Evolutionary conservation across 2,888 invertebrate genomes (phyloP).

Genomic region (Heliconius cydno): DNA sequence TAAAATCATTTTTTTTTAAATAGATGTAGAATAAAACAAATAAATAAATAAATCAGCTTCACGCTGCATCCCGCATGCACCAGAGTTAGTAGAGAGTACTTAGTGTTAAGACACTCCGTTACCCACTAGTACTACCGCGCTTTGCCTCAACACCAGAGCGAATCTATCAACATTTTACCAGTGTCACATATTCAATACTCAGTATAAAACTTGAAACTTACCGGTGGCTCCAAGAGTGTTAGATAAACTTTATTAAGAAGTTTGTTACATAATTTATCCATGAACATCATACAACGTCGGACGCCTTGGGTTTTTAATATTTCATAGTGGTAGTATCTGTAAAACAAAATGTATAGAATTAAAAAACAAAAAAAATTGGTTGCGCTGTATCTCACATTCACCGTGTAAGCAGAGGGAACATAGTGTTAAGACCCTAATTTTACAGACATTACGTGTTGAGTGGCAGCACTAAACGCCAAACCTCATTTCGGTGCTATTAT

Average conservation of each 20-base stretch:
- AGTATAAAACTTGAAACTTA: constrained; percentile 6
- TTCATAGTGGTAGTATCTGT: constrained; percentile 93
- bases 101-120: too few relatives aligned
- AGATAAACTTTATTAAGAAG: constrained; percentile 88
- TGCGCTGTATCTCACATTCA: background rate
- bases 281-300: constrained; percentile 90
- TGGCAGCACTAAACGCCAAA: too few relatives aligned
- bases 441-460: background rate
- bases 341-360: constrained; percentile 34
- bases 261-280: constrained; percentile 88
- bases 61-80: too few relatives aligned
- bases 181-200: background rate
- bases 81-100: too few relatives aligned
- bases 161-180: background rate
- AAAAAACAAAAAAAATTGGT: constrained; percentile 22
- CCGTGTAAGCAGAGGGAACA: background rate
- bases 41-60: too few relatives aligned
- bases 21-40: too few relatives aligned
- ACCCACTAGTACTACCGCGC: too few relatives aligned
- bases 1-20: too few relatives aligned
- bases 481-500: too few relatives aligned
- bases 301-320: constrained; percentile 94
- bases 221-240: constrained; percentile 75
- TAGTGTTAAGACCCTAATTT: background rate
- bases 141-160: too few relatives aligned